phyloP scores from a whole-genome alignment of 1,140 invertebrate species.

The Hestina assimilis region DNA sequence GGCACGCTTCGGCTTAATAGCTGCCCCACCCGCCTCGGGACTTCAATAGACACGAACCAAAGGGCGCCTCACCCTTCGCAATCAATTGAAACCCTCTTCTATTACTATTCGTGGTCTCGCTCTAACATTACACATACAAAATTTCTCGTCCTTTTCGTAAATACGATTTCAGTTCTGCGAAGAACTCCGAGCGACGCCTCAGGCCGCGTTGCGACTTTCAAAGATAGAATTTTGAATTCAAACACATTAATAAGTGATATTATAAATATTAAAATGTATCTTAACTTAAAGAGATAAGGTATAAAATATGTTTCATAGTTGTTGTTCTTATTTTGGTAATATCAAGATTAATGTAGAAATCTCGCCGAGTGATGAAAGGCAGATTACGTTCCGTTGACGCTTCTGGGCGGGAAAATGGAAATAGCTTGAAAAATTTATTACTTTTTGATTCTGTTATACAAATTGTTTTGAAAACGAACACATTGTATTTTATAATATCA shows the following conservation, averaged over 20 bases:
- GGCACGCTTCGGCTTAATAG: conserved; percentile 46
- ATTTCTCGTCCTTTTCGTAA: conserved; percentile 41
- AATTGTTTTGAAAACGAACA: too few relatives aligned
- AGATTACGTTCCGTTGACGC: conserved; percentile 56
- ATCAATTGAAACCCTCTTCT: conserved; percentile 64
- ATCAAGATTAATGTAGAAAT: conserved; percentile 57
- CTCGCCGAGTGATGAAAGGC: conserved; percentile 50
- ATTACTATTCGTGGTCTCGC: conserved; percentile 40
- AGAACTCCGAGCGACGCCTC: conserved; percentile 43
- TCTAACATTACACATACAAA: conserved; percentile 22
- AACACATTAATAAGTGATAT: conserved; percentile 18
- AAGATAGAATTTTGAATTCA: conserved; percentile 54
- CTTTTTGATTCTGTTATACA: conserved; percentile 9
- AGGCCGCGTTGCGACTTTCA: conserved; percentile 46
- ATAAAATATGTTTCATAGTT: conserved; percentile 22
- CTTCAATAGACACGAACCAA: conserved; percentile 46
- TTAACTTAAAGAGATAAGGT: conserved; percentile 15
- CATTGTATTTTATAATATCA: too few relatives aligned
- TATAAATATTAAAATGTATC: not conserved
- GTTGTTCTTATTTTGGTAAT: conserved; percentile 27
- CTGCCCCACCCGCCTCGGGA: conserved; percentile 57
- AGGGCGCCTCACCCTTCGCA: conserved; percentile 64
- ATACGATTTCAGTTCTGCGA: conserved; percentile 42
- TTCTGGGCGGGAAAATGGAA: conserved; percentile 58
- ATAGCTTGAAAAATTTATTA: conserved; percentile 41